phyloP scores from a whole-genome alignment of 1,140 invertebrate genomes.

The Lithobius niger region DNA sequence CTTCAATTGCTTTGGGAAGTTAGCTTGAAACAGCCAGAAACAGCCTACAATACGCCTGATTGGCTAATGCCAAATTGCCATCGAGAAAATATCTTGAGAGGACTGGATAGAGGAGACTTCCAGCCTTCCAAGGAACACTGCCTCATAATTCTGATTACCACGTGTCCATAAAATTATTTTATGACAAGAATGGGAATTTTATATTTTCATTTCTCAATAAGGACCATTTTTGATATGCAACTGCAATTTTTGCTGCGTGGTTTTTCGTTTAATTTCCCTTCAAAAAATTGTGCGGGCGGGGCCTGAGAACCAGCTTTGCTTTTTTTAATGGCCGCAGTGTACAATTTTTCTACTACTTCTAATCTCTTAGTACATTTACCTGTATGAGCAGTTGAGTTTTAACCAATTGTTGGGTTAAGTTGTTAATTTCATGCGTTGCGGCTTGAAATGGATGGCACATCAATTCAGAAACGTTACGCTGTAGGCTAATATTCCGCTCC shows the following conservation, averaged over 20 bases:
- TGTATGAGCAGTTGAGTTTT: constrained; percentile 8
- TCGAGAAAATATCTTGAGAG: too few species aligned
- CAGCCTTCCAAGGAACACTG: too few species aligned
- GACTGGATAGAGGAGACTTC: too few species aligned
- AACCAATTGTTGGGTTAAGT: constrained; percentile 3
- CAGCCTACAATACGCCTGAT: too few species aligned
- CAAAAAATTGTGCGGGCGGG: background rate
- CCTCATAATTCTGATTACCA: too few species aligned
- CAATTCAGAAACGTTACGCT: background rate
- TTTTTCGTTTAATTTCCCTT: too few species aligned
- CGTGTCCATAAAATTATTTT: too few species aligned
- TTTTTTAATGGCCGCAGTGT: background rate
- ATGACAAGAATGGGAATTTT: too few species aligned
- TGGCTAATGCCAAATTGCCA: too few species aligned
- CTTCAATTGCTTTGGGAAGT: too few species aligned
- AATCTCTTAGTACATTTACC: constrained; percentile 4
- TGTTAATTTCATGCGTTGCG: background rate
- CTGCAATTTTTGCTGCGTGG: background rate
- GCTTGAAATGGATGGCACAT: background rate
- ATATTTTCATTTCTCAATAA: background rate
- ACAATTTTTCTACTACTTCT: background rate
- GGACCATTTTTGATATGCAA: background rate
- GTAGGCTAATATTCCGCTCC: constrained; percentile 3
- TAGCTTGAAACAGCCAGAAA: too few species aligned
- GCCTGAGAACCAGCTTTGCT: background rate